Conservation (phyloP, 2,797 vertebrate species). For the Enteromius viviparus region DNA sequence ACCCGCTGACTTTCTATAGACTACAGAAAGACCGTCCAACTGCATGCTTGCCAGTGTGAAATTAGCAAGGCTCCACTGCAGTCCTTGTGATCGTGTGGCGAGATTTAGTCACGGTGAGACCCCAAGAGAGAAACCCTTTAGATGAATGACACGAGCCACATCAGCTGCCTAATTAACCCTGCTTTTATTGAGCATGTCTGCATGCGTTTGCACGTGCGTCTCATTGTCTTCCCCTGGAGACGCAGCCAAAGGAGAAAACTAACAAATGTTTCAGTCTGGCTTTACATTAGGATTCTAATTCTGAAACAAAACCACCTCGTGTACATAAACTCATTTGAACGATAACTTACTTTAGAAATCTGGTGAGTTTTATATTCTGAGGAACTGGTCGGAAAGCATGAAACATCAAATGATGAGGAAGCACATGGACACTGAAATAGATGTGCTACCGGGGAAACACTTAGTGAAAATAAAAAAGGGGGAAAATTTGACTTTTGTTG, state of each 20-base stretch:
- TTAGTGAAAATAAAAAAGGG: no score
- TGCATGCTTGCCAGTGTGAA: neutral
- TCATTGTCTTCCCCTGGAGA: neutral
- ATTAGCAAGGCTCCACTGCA: neutral
- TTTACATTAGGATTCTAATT: neutral
- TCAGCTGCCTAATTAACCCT: neutral
- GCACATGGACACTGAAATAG: neutral
- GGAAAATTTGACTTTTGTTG: neutral
- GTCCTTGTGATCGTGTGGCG: neutral
- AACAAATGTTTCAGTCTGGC: neutral
- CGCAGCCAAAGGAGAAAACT: neutral
- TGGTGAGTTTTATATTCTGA: neutral
- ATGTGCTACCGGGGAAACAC: neutral
- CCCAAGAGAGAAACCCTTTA: neutral
- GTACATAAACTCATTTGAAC: neutral
- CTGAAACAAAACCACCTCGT: neutral
- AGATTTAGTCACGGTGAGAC: neutral
- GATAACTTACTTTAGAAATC: neutral
- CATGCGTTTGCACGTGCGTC: no score
- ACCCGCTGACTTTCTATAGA: neutral
- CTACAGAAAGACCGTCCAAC: neutral
- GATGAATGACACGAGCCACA: slow-evolving; percentile 5
- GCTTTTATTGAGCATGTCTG: neutral
- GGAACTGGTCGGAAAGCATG: neutral
- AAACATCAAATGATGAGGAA: neutral